These are phyloP conservation scores for Pteropus alecto DNA, from an alignment of 2,113 vertebrate genomes.

Conservation along the genomic window DNA sequence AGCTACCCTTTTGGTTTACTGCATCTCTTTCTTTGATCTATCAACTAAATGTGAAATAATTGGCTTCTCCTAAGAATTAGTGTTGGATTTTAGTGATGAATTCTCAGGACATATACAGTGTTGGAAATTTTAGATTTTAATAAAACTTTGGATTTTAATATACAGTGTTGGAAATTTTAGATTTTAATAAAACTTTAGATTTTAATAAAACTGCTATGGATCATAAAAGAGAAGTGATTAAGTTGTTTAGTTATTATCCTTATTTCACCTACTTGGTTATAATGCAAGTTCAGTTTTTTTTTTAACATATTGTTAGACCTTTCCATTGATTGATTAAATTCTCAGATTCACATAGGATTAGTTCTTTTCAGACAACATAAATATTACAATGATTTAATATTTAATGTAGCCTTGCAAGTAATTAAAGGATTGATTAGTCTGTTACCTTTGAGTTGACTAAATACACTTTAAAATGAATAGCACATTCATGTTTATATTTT, in stretches of 20 bases:
- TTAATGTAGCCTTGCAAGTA: background rate
- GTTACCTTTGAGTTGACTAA: background rate
- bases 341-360: background rate
- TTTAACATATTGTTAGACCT: background rate
- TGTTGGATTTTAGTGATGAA: background rate
- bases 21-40: background rate
- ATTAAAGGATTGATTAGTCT: background rate
- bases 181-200: background rate
- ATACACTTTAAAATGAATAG: background rate
- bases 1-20: background rate
- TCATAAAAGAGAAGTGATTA: background rate
- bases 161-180: background rate
- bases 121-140: background rate
- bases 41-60: background rate
- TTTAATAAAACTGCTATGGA: background rate
- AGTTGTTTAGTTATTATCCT: background rate
- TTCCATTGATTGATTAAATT: background rate
- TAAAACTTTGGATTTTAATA: background rate
- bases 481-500: slow-evolving; percentile 59
- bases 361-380: background rate
- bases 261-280: background rate
- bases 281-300: slow-evolving; percentile 2
- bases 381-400: background rate
- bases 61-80: background rate
- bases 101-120: background rate